These are phyloP conservation scores for Trichosurus vulpecula DNA, from an alignment of 2,797 vertebrate genomes.

Conservation along the genomic window DNA sequence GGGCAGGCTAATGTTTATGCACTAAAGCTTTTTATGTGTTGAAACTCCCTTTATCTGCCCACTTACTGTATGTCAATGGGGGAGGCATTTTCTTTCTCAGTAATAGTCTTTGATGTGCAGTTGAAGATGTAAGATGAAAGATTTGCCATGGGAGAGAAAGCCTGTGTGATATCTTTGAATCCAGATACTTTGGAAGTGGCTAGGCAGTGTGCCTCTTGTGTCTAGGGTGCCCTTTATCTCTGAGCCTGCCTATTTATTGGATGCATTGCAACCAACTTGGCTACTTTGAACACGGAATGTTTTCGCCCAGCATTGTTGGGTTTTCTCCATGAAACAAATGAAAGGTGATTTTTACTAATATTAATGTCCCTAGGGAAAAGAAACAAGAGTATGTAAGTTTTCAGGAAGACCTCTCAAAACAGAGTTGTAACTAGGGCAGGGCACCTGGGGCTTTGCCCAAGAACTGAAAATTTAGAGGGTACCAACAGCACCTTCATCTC, in stretches of 20 bases:
- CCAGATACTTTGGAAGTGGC: neutral
- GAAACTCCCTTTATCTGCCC: constrained; percentile 28
- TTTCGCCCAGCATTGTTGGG: neutral
- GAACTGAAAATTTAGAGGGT: neutral
- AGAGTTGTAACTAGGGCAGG: neutral
- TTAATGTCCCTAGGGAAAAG: neutral
- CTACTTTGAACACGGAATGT: neutral
- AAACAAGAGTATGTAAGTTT: neutral
- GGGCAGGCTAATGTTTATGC: constrained; percentile 29
- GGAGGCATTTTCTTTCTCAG: constrained; percentile 37
- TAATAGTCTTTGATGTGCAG: constrained; percentile 53
- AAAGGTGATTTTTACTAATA: neutral
- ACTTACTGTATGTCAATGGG: constrained; percentile 43
- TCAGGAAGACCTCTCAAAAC: constrained; percentile 2
- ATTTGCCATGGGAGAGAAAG: constrained; percentile 29
- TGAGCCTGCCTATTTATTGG: neutral
- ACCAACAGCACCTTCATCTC: neutral
- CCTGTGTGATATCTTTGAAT: constrained; percentile 13
- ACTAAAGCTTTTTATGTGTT: constrained; percentile 26
- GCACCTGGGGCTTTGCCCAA: neutral
- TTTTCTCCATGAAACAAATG: constrained; percentile 10
- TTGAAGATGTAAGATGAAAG: constrained; percentile 38
- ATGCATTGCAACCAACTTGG: constrained; percentile 8
- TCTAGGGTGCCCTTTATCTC: neutral
- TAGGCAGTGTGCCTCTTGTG: neutral